Evolutionary conservation across 2,113 vertebrate genomes (phyloP), one percentile per base, ranked within the genome.

Genomic region (Sebastes fasciatus): DNA sequence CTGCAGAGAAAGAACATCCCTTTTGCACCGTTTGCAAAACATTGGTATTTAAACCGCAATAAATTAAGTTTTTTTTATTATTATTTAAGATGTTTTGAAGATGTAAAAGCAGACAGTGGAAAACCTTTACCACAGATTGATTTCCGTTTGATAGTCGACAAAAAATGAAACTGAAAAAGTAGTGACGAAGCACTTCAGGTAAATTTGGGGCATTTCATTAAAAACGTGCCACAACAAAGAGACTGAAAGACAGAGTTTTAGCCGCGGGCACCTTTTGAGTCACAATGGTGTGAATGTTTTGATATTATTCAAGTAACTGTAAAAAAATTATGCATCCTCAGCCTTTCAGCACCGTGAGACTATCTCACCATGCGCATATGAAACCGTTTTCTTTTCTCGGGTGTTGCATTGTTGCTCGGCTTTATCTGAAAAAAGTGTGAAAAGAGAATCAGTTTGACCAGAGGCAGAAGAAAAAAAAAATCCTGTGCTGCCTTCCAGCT

Each of bases 241-340:
- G 86, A 91, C 77, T 79, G 94, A 79, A 88, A 95, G 92, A 91
- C 85, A 73, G 57, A 83, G 89, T 94, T 94, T 93, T 92, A 91
- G 94, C 95, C 94, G 88, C 77, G 77, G 93, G 89, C 93, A 92
- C 90, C 90, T 92, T 86, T 92, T 95, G 94, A 97, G 93, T 96
- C 96, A 97, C 8, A 95, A 72, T 70, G 95, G 93, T 84, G 90
- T 87, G 93, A 95, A 91, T 95, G 94, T 96, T 87, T 94, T 91
- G 97, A 91, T 96, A 95, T 96, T 96, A 94, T 95, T 95, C 92
- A 90, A 88, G 89, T 96, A 93, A 96, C 96, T 95, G 95, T 96
- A 96, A 93, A 58, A 93, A 86, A 93, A 88, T 66, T 71, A 64
- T 54, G 43, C 64, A 23, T 78, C 66, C 48, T 80, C 71, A 58